These are phyloP conservation scores for Idaea aversata DNA, from an alignment of 2,888 invertebrate genomes.

Conservation along the genomic window DNA sequence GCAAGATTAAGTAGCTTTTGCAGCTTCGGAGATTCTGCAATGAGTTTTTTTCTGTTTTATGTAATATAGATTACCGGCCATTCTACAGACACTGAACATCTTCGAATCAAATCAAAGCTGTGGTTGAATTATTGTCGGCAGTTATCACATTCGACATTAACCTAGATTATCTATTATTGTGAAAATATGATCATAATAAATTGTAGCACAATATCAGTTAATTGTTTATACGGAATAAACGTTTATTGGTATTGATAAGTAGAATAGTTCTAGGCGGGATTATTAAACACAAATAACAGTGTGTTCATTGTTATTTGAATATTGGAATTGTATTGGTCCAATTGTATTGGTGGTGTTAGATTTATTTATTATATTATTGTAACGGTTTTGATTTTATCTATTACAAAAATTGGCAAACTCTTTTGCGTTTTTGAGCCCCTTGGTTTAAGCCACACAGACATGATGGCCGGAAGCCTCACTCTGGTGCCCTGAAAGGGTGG, in stretches of 20 bases:
- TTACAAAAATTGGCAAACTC: no score
- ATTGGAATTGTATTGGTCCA: neutral
- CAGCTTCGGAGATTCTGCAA: neutral
- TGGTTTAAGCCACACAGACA: no score
- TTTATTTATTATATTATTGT: no score
- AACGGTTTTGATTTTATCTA: no score
- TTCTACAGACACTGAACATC: constrained; percentile 3
- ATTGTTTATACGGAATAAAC: neutral
- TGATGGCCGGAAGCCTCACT: no score
- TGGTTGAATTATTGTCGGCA: constrained; percentile 20
- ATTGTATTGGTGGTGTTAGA: no score
- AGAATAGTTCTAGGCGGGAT: neutral
- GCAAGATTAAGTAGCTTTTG: no score
- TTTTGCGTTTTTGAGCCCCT: no score
- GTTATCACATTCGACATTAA: constrained; percentile 21
- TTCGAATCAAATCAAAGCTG: constrained; percentile 15
- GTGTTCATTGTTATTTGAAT: neutral
- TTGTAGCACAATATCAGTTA: neutral
- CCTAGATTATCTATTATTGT: constrained; percentile 20
- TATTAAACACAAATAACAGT: neutral
- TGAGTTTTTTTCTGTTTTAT: neutral
- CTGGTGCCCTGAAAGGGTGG: no score
- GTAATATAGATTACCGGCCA: neutral
- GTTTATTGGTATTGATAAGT: neutral
- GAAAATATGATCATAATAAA: constrained; percentile 12